A percentile compares a stretch with the other conserved stretches of the same genome.
Evolutionary conservation across 2,888 invertebrate species (phyloP).

Genomic region (Tenthredo distinguenda): DNA sequence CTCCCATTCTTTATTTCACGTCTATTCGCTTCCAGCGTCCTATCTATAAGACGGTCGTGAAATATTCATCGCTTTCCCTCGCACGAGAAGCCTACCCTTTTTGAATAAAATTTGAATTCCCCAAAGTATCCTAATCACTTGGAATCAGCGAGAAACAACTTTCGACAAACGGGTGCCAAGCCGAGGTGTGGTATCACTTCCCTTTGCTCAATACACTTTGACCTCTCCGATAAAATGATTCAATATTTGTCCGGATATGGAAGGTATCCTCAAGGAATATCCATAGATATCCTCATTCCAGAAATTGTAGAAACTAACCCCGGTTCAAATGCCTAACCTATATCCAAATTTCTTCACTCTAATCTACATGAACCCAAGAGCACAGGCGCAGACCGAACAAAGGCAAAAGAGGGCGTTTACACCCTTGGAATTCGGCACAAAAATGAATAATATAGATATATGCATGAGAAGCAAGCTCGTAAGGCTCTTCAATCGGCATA

Average conservation of each 20-base stretch:
- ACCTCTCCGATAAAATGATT: neutral
- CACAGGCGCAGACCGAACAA: neutral
- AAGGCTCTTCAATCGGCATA: neutral
- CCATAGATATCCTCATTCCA: neutral
- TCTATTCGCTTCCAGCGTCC: constrained; percentile 5
- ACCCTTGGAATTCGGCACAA: neutral
- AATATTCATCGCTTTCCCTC: constrained; percentile 29
- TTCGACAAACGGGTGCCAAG: neutral
- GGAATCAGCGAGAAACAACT: constrained; percentile 8
- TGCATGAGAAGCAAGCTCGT: neutral
- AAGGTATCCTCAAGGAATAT: constrained; percentile 11
- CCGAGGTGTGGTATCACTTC: neutral
- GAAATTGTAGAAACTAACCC: constrained; percentile 17
- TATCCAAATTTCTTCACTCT: neutral
- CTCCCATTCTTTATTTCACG: constrained; percentile 1
- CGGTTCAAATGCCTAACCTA: neutral
- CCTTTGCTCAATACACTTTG: neutral
- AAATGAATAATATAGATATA: neutral
- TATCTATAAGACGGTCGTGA: constrained; percentile 37
- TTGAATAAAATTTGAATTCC: constrained; percentile 41
- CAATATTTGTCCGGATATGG: constrained; percentile 36
- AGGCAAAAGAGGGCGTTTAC: neutral
- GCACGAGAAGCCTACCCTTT: constrained; percentile 20
- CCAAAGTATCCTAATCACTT: constrained; percentile 39
- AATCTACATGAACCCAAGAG: neutral